A percentile compares a stretch with the other conserved stretches of the same genome.
Conservation (phyloP, 2,113 vertebrate genomes). For the Xiphophorus maculatus region DNA sequence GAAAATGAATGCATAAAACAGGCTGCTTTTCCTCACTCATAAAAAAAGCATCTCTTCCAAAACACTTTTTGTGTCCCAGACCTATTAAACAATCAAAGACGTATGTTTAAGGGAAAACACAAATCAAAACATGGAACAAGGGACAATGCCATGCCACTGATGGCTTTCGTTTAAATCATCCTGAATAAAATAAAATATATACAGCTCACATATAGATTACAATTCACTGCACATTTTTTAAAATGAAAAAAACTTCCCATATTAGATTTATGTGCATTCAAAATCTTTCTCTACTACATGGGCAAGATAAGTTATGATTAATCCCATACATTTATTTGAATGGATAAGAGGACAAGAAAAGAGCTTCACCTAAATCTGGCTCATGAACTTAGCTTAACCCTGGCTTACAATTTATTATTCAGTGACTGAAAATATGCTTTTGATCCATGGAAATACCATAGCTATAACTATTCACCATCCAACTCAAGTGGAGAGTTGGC, state of each 20-base stretch:
- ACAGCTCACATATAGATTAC: too few species aligned
- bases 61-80: too few species aligned
- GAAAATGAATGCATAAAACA: too few species aligned
- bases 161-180: too few species aligned
- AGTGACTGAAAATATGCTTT: constrained; percentile 40
- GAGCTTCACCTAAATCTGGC: constrained; percentile 28
- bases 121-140: too few species aligned
- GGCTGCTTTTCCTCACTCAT: too few species aligned
- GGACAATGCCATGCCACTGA: too few species aligned
- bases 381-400: constrained; percentile 17
- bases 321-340: constrained; percentile 16
- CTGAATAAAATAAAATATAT: too few species aligned
- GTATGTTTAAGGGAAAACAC: too few species aligned
- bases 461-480: constrained; percentile 18
- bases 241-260: neutral
- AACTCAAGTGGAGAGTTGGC: constrained; percentile 23
- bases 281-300: neutral
- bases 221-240: too few species aligned
- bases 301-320: constrained; percentile 5
- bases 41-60: too few species aligned
- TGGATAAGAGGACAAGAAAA: neutral
- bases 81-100: too few species aligned
- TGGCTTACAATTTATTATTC: constrained; percentile 40
- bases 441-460: constrained; percentile 21
- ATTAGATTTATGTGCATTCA: neutral